A percentile compares a stretch with the other conserved stretches of the same genome.
phyloP scores from a whole-genome alignment of 2,888 invertebrate species.

The Caradrina clavipalpis region DNA sequence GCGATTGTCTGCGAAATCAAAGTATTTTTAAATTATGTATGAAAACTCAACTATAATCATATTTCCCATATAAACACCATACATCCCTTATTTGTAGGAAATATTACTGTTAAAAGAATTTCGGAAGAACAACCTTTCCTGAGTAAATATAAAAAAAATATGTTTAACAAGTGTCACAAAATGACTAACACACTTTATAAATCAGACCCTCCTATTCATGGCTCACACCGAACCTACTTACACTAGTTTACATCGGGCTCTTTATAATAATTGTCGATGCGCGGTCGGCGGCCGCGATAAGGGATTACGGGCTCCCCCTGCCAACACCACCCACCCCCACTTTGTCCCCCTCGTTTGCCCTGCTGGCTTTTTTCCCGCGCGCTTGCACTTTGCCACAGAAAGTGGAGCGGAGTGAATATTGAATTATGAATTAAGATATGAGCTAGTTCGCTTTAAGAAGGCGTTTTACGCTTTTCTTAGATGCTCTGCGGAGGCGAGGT shows the following conservation, averaged over 20 bases:
- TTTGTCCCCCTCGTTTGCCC: slow-evolving; percentile 67
- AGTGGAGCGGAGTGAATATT: slow-evolving; percentile 80
- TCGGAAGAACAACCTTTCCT: slow-evolving; percentile 3
- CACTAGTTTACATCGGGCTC: slow-evolving; percentile 77
- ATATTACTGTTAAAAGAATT: not conserved
- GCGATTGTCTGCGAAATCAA: no score
- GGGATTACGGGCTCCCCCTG: slow-evolving; percentile 79
- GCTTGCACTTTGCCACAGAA: slow-evolving; percentile 83
- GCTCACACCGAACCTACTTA: slow-evolving; percentile 62
- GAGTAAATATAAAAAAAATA: slow-evolving; percentile 11
- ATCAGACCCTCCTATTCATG: slow-evolving; percentile 54
- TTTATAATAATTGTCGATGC: slow-evolving; percentile 87
- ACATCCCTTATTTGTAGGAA: not conserved
- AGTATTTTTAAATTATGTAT: no score
- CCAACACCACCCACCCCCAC: slow-evolving; percentile 58
- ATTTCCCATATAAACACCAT: not conserved
- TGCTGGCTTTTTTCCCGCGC: slow-evolving; percentile 84
- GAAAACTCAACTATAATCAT: not conserved
- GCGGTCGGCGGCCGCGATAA: slow-evolving; percentile 85
- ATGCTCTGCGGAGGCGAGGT: slow-evolving; percentile 46
- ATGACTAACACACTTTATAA: slow-evolving; percentile 60
- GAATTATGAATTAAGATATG: slow-evolving; percentile 88
- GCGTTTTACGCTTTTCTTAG: slow-evolving; percentile 56
- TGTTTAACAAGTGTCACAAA: slow-evolving; percentile 41
- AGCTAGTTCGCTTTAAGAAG: slow-evolving; percentile 69